phyloP scores from a whole-genome alignment of 2,888 invertebrate species.

The Timema podura region DNA sequence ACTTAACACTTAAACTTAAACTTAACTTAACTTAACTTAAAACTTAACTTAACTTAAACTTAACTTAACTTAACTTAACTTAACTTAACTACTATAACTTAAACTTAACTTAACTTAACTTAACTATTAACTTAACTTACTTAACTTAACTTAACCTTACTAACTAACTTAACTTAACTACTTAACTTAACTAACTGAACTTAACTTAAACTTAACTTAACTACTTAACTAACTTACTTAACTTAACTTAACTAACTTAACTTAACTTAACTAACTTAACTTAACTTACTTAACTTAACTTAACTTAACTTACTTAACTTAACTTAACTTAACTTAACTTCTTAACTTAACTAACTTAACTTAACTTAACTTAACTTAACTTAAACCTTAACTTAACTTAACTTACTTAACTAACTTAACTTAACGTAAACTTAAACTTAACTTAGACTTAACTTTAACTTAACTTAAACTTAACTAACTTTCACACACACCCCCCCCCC shows the following conservation, averaged over 20 bases:
- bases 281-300: slow-evolving; percentile 25
- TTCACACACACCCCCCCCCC: not conserved
- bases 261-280: no score
- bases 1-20: slow-evolving; percentile 27
- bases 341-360: no score
- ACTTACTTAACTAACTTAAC: slow-evolving; percentile 26
- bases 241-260: no score
- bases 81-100: slow-evolving; percentile 26
- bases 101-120: not conserved
- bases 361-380: no score
- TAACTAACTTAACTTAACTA: slow-evolving; percentile 27
- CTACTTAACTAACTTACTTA: slow-evolving; percentile 11
- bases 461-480: slow-evolving; percentile 20
- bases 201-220: slow-evolving; percentile 31
- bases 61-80: slow-evolving; percentile 21
- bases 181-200: no score
- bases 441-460: slow-evolving; percentile 34
- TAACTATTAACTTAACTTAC: not conserved
- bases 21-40: slow-evolving; percentile 34
- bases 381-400: no score
- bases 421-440: slow-evolving; percentile 25
- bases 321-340: slow-evolving; percentile 29
- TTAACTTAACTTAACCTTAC: slow-evolving; percentile 32
- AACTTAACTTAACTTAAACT: slow-evolving; percentile 33
- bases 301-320: slow-evolving; percentile 35